These are phyloP conservation scores for Nesometra sesokonis DNA, from an alignment of 35 echinoderm and acorn worm species.

Conservation along the genomic window DNA sequence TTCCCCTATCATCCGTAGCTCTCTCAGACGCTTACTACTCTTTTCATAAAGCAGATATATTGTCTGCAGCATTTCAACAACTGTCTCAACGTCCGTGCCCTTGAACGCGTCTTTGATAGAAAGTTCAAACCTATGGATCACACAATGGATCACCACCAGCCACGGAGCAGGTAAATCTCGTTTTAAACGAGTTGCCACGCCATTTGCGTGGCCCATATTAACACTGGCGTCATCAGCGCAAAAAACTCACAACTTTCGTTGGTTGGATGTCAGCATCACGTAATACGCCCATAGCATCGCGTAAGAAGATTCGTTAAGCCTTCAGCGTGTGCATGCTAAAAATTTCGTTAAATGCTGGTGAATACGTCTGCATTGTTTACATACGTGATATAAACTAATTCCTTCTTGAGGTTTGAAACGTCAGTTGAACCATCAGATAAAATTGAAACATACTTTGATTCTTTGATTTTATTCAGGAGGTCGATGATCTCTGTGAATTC, in stretches of 20 bases:
- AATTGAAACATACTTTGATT: background rate
- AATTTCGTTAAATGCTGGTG: background rate
- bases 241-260: slow-evolving; percentile 14
- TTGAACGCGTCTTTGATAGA: slow-evolving; percentile 37
- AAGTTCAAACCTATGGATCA: slow-evolving; percentile 25
- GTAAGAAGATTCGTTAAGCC: too few species aligned
- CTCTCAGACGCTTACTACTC: slow-evolving; percentile 13
- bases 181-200: background rate
- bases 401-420: background rate
- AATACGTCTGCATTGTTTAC: background rate
- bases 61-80: background rate
- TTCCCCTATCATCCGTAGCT: background rate
- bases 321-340: too few species aligned
- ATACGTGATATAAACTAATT: background rate
- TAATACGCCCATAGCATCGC: too few species aligned
- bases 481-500: background rate
- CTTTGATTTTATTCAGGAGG: background rate
- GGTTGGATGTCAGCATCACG: too few species aligned
- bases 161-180: background rate
- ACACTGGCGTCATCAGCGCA: slow-evolving; percentile 17
- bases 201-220: background rate
- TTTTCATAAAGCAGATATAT: background rate
- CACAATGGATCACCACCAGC: slow-evolving; percentile 19
- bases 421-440: background rate
- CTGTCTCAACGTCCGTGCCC: background rate